Base-by-base conservation (phyloP, 2,888 invertebrate genomes). In the Diadegma fenestrale region DNA sequence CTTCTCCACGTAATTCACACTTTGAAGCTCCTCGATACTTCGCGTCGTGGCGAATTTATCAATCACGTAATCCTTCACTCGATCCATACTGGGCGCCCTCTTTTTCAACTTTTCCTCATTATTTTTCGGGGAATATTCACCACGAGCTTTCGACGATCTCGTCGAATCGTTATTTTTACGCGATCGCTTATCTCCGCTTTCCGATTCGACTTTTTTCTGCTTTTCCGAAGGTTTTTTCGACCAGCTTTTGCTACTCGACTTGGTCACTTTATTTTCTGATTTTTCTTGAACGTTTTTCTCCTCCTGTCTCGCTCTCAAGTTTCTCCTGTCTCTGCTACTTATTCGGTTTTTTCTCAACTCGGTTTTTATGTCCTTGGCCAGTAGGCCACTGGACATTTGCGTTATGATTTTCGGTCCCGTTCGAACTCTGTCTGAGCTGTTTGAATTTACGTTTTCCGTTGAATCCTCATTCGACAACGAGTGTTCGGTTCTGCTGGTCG, bases 11-110 rank as follows among this genome's bases (percentile, higher is more conserved):
- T 93, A 92, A 48, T 89, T 89, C 0, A 90, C 80, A 3, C 90
- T 88, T 63, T 92, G 90, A 0, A 91, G 76, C 22, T 92, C 92
- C 30, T 92, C 91, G 22, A 92, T 79, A 37, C 90, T 92, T 43
- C 84, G 84, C 19, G 89, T 88, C 1, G 86, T 88, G 0, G 88
- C 88, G 30, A 91, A 89, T 58, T 88, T 90, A 4, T 91, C 86
- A 17, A 90, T 86, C 0, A 90, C 89, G 64, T 89, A 91, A 58
- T 91, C 90, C 41, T 88, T 89, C 1, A 91, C 89, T 26, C 90
- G 86, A 41, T 92, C 90, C 89, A 90, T 91, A 51, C 88, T 89
- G 0, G 83, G 71, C 0, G 87, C 80, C 54, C 85, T 86, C 14
- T 84, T 84, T 66, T 30, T 37, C 0, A 17, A 26, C 1, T 26